These are phyloP conservation scores for Dasysyrphus tricinctus DNA, from an alignment of 2,888 invertebrate genomes.

Conservation along the genomic window DNA sequence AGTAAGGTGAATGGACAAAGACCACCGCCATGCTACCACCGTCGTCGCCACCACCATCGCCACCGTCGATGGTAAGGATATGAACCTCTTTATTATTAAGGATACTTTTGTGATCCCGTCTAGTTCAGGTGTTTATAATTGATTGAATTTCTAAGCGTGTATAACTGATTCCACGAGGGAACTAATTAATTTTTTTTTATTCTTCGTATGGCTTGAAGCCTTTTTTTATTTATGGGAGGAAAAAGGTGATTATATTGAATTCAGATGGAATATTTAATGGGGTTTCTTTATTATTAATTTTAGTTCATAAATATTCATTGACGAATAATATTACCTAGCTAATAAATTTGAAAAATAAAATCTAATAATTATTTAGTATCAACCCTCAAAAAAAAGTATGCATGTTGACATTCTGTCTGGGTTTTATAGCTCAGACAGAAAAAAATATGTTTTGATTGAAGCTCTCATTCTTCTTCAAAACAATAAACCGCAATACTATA, in stretches of 20 bases:
- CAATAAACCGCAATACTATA: no score
- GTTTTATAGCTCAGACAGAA: no score
- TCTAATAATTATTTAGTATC: no score
- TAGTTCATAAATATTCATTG: conserved; percentile 10
- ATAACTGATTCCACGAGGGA: conserved; percentile 34
- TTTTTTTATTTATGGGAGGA: conserved; percentile 6
- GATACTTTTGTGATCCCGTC: conserved; percentile 39
- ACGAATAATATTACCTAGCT: background rate
- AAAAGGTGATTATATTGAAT: conserved; percentile 11
- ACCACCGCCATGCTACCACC: background rate
- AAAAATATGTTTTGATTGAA: no score
- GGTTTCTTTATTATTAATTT: background rate
- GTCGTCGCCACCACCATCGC: background rate
- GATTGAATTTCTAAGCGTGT: conserved; percentile 54
- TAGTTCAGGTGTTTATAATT: conserved; percentile 68
- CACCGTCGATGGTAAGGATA: background rate
- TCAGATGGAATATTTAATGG: conserved; percentile 2
- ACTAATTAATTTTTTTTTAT: conserved; percentile 55
- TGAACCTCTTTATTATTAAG: conserved; percentile 37
- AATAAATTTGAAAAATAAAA: no score
- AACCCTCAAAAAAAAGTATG: no score
- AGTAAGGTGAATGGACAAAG: conserved; percentile 28
- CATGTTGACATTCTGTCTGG: no score
- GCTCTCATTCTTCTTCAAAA: no score
- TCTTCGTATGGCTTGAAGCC: background rate